phyloP scores from a whole-genome alignment of 2,888 invertebrate species.

The Sinopyrophorus schimmeli region DNA sequence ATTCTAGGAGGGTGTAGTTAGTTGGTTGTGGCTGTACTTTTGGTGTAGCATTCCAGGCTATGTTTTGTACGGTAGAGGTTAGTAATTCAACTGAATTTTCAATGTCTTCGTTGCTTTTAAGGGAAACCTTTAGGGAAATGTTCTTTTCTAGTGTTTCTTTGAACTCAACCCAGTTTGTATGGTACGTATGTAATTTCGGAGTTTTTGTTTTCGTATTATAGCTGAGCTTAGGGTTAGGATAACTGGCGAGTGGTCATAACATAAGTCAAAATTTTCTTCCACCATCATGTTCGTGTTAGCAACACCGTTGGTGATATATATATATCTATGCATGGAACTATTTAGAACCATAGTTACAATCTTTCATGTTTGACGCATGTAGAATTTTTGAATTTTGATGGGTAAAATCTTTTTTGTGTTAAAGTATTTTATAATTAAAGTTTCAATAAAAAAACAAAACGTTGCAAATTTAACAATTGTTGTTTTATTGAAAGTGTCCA shows the following conservation, averaged over 20 bases:
- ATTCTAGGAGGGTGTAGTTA: constrained; percentile 3
- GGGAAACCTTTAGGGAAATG: constrained; percentile 3
- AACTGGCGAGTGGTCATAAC: constrained; percentile 5
- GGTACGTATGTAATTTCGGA: constrained; percentile 2
- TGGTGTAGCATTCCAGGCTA: constrained; percentile 4
- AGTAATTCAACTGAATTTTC: not conserved
- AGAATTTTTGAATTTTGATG: no score
- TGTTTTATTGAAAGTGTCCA: no score
- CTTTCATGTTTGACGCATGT: no score
- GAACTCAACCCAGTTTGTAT: constrained; percentile 2
- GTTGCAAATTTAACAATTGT: no score
- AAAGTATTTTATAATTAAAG: no score
- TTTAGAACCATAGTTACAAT: no score
- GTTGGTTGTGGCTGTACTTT: not conserved
- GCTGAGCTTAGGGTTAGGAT: constrained; percentile 7
- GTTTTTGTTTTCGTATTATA: constrained; percentile 5
- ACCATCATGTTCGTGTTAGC: constrained; percentile 2
- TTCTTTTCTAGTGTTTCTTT: not conserved
- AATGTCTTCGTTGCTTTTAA: constrained; percentile 3
- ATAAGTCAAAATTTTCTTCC: constrained; percentile 2
- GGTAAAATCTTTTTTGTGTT: no score
- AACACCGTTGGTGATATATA: constrained; percentile 5
- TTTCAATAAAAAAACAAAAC: no score
- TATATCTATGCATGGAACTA: no score
- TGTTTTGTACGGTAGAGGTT: constrained; percentile 4